Evolutionary conservation across 2,113 vertebrate genomes (phyloP).

Genomic region (Procapra przewalskii): DNA sequence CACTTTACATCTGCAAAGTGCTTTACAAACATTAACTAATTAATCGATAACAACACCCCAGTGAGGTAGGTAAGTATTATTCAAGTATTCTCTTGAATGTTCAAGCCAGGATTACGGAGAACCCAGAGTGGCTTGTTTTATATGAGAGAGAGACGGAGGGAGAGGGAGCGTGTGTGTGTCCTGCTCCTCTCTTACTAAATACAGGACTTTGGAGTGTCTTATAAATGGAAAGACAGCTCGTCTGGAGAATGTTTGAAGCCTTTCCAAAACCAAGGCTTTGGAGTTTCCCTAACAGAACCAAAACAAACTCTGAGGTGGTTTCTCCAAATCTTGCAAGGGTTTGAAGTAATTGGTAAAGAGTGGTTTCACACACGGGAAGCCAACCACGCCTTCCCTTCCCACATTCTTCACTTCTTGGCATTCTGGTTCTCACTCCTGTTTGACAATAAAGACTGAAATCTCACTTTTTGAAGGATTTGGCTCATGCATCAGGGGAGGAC

Average conservation of each 20-base stretch:
- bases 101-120: constrained; percentile 54
- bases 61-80: constrained; percentile 73
- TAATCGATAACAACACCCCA: constrained; percentile 72
- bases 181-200: constrained; percentile 38
- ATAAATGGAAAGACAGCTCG: constrained; percentile 34
- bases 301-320: constrained; percentile 39
- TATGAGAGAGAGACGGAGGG: neutral
- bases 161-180: neutral
- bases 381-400: neutral
- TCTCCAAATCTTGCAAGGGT: constrained; percentile 31
- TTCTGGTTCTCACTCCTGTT: neutral
- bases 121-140: constrained; percentile 30
- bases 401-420: neutral
- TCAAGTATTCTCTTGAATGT: constrained; percentile 74
- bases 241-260: constrained; percentile 49
- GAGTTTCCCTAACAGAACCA: constrained; percentile 49
- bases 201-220: constrained; percentile 43
- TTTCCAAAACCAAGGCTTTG: constrained; percentile 60
- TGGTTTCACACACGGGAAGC: neutral
- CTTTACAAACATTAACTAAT: constrained; percentile 76
- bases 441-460: constrained; percentile 29
- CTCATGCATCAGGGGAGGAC: neutral
- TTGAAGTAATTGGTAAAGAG: constrained; percentile 17
- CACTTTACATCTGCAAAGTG: constrained; percentile 70
- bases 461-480: neutral